Evolutionary conservation across 2,888 invertebrate species (phyloP).

Genomic region (Hypena proboscidalis): DNA sequence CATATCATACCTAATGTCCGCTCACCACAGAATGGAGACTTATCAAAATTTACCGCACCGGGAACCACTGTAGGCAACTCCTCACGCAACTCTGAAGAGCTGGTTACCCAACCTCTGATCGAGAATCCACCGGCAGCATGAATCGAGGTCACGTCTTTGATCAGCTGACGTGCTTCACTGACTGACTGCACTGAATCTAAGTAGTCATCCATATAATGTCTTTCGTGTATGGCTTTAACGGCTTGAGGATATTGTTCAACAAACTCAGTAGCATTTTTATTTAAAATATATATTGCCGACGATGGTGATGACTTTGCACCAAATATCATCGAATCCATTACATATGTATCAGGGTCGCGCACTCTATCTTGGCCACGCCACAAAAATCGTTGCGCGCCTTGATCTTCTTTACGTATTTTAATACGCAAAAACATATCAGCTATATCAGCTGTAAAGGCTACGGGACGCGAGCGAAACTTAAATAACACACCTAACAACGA

Average conservation of each 20-base stretch:
- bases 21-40: not conserved
- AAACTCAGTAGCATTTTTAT: constrained; percentile 18
- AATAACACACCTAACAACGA: constrained; percentile 49
- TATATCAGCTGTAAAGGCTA: constrained; percentile 36
- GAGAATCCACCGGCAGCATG: constrained; percentile 25
- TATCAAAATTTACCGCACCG: not conserved
- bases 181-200: not conserved
- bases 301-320: constrained; percentile 21
- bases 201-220: constrained; percentile 2
- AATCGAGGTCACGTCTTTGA: constrained; percentile 6
- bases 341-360: constrained; percentile 15
- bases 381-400: constrained; percentile 45
- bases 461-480: constrained; percentile 46
- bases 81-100: constrained; percentile 14
- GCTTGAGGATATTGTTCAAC: not conserved
- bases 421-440: constrained; percentile 43
- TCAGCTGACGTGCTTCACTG: not conserved
- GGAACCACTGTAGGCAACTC: constrained; percentile 6
- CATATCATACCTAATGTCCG: constrained; percentile 1
- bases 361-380: constrained; percentile 32
- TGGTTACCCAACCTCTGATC: constrained; percentile 38
- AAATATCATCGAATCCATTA: constrained; percentile 44
- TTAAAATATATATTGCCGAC: not conserved
- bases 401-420: constrained; percentile 38
- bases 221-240: not conserved